Conservation (phyloP, 2,888 invertebrate species). For the Rotaria sp. region DNA sequence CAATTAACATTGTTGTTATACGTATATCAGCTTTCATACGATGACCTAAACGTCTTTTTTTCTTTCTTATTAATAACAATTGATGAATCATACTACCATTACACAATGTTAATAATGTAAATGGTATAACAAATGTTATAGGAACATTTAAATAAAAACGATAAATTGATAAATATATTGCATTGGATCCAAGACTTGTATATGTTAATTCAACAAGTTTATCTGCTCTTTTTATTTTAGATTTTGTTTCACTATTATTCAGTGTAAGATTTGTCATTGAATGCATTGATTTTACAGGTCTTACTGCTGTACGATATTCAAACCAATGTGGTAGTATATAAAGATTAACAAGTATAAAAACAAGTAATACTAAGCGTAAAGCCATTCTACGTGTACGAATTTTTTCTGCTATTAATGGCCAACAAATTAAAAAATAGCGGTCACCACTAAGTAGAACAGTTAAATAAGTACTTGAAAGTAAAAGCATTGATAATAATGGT, state of each 20-base stretch:
- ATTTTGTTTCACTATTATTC: background rate
- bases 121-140: constrained; percentile 20
- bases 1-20: constrained; percentile 12
- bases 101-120: constrained; percentile 12
- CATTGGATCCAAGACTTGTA: background rate
- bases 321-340: constrained; percentile 14
- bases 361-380: background rate
- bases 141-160: constrained; percentile 25
- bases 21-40: constrained; percentile 27
- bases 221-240: background rate
- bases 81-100: constrained; percentile 21
- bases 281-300: background rate
- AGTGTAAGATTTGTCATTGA: background rate
- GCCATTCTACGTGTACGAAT: constrained; percentile 23
- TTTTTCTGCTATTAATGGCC: background rate
- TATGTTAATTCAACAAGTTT: background rate
- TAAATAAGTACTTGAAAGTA: constrained; percentile 3
- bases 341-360: background rate
- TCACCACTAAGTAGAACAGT: constrained; percentile 20
- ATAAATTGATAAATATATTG: background rate
- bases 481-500: background rate
- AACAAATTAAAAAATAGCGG: constrained; percentile 22
- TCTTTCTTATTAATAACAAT: background rate
- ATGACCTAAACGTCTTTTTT: background rate
- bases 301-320: background rate